phyloP scores from a whole-genome alignment of 2,113 vertebrate genomes.

The Myiopsitta monachus region DNA sequence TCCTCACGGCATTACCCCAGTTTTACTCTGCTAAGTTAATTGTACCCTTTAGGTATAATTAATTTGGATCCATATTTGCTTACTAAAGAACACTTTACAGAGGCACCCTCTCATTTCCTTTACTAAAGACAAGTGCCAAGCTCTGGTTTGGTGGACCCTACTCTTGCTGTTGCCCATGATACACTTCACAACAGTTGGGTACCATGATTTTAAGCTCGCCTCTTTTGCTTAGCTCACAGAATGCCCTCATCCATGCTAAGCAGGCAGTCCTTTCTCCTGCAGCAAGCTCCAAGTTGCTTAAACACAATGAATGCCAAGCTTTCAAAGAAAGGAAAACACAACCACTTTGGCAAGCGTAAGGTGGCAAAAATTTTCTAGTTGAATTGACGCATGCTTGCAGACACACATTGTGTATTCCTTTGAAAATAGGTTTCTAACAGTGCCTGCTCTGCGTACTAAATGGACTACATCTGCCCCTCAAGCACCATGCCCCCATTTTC shows the following conservation, averaged over 20 bases:
- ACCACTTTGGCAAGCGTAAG: neutral
- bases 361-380: neutral
- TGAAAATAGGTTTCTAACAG: neutral
- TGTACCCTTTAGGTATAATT: neutral
- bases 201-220: neutral
- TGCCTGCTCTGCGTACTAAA: neutral
- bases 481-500: neutral
- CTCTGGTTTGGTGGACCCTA: neutral
- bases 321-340: slow-evolving; percentile 44
- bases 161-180: neutral
- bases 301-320: slow-evolving; percentile 12
- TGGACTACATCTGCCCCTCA: neutral
- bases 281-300: neutral
- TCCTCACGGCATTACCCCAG: neutral
- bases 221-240: neutral
- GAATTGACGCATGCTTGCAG: neutral
- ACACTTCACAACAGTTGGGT: neutral
- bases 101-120: neutral
- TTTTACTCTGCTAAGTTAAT: neutral
- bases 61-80: neutral
- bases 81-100: neutral
- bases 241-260: neutral
- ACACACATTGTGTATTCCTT: neutral
- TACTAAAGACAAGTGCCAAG: neutral
- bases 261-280: neutral